Evolutionary conservation across 2,113 vertebrate species (phyloP).

Genomic region (Cryptomyrus ogoouensis): DNA sequence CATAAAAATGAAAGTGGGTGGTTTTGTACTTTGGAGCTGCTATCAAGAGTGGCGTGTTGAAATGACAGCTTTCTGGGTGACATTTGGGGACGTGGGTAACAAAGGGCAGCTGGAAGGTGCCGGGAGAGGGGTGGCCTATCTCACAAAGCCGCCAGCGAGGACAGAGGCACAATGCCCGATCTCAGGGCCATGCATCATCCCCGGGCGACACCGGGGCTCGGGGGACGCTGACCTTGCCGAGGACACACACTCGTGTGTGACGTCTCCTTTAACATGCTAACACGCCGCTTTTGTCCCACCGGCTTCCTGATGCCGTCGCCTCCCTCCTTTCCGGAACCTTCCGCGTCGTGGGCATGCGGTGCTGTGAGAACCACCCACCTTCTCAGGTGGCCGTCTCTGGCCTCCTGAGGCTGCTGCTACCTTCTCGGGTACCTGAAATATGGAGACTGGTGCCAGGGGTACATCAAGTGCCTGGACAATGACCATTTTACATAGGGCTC

Average conservation of each 20-base stretch:
- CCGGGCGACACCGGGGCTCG: slow-evolving; percentile 44
- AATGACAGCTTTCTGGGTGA: not conserved
- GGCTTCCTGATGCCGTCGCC: slow-evolving; percentile 27
- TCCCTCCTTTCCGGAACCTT: slow-evolving; percentile 2
- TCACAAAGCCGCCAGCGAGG: slow-evolving; percentile 40
- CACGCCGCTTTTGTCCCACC: slow-evolving; percentile 45
- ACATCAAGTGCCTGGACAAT: too few species aligned
- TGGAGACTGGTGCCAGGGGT: not conserved
- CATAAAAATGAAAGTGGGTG: not conserved
- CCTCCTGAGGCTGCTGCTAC: not conserved
- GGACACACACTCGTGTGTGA: slow-evolving; percentile 31
- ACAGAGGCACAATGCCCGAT: slow-evolving; percentile 42
- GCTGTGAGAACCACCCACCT: not conserved
- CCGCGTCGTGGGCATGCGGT: not conserved
- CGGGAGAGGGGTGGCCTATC: slow-evolving; percentile 47
- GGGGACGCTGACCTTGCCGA: slow-evolving; percentile 38
- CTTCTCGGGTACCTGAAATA: not conserved
- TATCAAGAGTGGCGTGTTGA: not conserved
- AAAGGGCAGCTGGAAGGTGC: slow-evolving; percentile 43
- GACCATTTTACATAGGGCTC: not conserved
- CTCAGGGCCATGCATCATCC: slow-evolving; percentile 66
- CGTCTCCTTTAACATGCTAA: slow-evolving; percentile 61
- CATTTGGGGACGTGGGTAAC: not conserved
- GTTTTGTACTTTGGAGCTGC: not conserved
- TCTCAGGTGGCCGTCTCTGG: not conserved